These are phyloP conservation scores for Epizoanthus ramosus DNA, from an alignment of 92 coral and sea anemone species.

Conservation along the genomic window DNA sequence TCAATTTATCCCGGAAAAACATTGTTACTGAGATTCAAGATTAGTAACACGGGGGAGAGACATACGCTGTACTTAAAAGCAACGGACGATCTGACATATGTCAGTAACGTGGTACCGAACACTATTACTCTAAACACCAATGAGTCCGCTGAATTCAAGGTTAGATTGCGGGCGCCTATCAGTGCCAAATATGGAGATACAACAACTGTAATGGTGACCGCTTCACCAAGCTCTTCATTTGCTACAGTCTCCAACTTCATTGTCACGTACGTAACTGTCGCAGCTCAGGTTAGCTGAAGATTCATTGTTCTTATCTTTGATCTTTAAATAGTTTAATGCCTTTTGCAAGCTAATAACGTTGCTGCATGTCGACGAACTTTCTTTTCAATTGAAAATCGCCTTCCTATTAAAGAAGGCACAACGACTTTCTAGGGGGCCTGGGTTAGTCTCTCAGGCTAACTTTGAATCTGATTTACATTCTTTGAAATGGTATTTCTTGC, in stretches of 20 bases:
- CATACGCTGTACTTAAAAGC: constrained; percentile 41
- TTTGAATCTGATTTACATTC: no score
- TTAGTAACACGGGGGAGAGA: constrained; percentile 42
- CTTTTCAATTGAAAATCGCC: no score
- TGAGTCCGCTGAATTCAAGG: constrained; percentile 35
- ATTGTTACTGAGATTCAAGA: constrained; percentile 18
- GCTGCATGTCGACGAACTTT: no score
- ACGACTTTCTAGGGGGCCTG: no score
- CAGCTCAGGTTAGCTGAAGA: constrained; percentile 38
- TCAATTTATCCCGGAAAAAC: constrained; percentile 33
- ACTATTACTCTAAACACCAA: constrained; percentile 14
- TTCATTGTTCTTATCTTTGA: no score
- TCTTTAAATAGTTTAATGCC: no score
- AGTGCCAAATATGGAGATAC: constrained; percentile 49
- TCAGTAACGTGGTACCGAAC: constrained; percentile 29
- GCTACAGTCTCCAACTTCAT: constrained; percentile 49
- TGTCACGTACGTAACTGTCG: constrained; percentile 50
- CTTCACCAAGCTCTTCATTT: constrained; percentile 15
- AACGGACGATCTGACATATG: constrained; percentile 52
- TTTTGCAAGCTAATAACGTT: no score
- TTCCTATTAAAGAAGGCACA: no score
- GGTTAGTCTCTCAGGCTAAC: no score
- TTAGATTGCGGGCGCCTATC: constrained; percentile 42
- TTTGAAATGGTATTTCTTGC: no score
- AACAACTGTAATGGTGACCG: constrained; percentile 40